Evolutionary conservation across 2,113 vertebrate genomes (phyloP).

Genomic region (Pithys albifrons): DNA sequence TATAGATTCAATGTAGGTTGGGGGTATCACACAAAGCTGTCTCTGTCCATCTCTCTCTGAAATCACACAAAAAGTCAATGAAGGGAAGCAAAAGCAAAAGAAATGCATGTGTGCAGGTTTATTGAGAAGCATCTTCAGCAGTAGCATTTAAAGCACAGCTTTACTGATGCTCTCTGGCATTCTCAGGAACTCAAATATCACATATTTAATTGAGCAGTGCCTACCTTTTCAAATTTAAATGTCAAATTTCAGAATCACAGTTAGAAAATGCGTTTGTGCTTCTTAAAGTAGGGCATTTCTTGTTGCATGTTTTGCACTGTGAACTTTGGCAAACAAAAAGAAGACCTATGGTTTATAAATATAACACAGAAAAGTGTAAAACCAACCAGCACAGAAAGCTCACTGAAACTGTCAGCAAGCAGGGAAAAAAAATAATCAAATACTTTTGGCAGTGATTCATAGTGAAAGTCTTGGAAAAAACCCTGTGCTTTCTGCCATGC

Average conservation of each 20-base stretch:
- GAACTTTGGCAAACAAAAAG: background rate
- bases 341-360: background rate
- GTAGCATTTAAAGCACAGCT: background rate
- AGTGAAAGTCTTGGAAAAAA: background rate
- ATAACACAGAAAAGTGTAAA: background rate
- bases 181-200: background rate
- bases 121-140: background rate
- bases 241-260: background rate
- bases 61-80: background rate
- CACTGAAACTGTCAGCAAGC: background rate
- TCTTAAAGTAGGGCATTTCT: background rate
- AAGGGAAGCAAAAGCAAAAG: background rate
- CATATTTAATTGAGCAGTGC: background rate
- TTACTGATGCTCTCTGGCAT: background rate
- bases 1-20: background rate
- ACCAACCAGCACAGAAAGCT: background rate
- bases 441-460: background rate
- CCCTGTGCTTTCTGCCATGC: background rate
- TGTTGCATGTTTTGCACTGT: background rate
- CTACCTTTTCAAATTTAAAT: conserved; percentile 5
- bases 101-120: background rate
- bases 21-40: background rate
- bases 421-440: background rate
- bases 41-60: background rate
- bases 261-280: background rate